Percentiles rank a stretch among this genome's conserved stretches.
Evolutionary conservation across 1,140 invertebrate genomes (phyloP).

Genomic region (Steinernema khuongi): DNA sequence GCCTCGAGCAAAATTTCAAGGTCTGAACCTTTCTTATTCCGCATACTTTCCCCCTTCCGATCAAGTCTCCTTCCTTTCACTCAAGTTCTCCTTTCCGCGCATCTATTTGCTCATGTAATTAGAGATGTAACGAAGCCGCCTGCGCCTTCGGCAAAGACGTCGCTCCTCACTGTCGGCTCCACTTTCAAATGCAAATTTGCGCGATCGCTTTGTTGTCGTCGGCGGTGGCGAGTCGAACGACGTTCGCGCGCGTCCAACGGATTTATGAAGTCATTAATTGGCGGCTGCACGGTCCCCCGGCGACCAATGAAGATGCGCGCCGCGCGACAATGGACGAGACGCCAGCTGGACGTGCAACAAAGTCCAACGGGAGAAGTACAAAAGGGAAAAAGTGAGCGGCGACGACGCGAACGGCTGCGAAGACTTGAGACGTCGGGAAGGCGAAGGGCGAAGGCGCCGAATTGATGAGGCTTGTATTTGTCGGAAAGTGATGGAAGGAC

Average conservation of each 20-base stretch:
- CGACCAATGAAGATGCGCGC: too few relatives aligned
- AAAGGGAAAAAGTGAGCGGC: too few relatives aligned
- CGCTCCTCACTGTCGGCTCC: background rate
- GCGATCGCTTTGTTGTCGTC: background rate
- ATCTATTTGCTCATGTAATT: background rate
- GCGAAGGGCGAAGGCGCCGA: too few relatives aligned
- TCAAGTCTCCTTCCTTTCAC: background rate
- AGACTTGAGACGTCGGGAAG: too few relatives aligned
- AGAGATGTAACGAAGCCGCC: constrained; percentile 1
- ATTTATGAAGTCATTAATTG: constrained; percentile 16
- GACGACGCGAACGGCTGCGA: too few relatives aligned
- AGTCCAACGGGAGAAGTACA: too few relatives aligned
- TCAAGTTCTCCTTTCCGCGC: background rate
- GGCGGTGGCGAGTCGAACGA: background rate
- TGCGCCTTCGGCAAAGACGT: background rate
- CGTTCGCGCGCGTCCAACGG: background rate
- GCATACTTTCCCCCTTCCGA: background rate
- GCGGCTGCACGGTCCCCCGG: background rate
- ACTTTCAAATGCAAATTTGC: constrained; percentile 15
- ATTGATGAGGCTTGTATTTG: too few relatives aligned
- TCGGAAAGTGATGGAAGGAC: too few relatives aligned
- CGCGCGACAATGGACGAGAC: too few relatives aligned
- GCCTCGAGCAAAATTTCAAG: too few relatives aligned
- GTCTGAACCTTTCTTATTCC: background rate
- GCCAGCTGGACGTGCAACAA: too few relatives aligned